Percentiles rank a stretch among this genome's conserved stretches.
These are phyloP conservation scores for Cryptocheilus praepositus DNA, from an alignment of 2,888 invertebrate species.

Conservation along the genomic window DNA sequence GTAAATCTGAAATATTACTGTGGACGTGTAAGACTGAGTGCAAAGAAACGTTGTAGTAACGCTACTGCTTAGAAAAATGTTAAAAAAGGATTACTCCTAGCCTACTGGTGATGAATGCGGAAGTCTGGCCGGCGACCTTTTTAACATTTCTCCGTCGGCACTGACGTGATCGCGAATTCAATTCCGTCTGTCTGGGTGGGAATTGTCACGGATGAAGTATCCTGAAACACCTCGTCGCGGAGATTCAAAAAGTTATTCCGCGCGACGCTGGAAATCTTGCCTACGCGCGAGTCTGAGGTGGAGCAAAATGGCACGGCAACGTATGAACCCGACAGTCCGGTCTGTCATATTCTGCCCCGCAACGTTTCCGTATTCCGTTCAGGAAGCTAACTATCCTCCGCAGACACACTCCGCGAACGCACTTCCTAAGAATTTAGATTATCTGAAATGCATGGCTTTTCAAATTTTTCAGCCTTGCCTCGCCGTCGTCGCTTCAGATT, in stretches of 20 bases:
- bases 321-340: constrained; percentile 1
- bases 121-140: no score
- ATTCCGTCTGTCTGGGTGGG: neutral
- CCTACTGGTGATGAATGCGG: no score
- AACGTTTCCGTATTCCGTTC: constrained; percentile 1
- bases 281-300: neutral
- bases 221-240: constrained; percentile 2
- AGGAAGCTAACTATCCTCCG: neutral
- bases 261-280: constrained; percentile 1
- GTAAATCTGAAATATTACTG: no score
- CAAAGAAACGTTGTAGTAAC: no score
- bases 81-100: no score
- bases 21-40: no score
- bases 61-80: no score
- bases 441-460: no score
- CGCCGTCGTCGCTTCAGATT: no score
- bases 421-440: constrained; percentile 1
- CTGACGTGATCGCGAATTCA: constrained; percentile 4
- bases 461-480: no score
- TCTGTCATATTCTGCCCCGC: neutral
- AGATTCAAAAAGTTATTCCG: constrained; percentile 2
- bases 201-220: constrained; percentile 6
- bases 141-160: no score
- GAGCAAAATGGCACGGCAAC: neutral
- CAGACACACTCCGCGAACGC: constrained; percentile 1